A percentile compares a stretch with the other conserved stretches of the same genome.
phyloP scores from a whole-genome alignment of 2,113 vertebrate species.

The Cyanistes caeruleus region DNA sequence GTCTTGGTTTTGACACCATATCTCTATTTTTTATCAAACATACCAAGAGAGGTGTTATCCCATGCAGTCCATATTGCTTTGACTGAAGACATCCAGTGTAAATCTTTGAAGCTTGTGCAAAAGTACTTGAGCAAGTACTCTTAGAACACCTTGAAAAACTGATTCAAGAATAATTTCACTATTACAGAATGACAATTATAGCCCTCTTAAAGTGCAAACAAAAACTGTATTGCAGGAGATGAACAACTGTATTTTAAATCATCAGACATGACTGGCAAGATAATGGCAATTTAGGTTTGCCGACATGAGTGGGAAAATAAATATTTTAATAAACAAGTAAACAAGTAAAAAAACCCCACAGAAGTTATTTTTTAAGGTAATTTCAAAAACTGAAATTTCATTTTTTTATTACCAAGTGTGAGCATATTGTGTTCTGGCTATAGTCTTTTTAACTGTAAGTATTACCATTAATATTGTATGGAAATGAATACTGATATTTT shows the following conservation, averaged over 20 bases:
- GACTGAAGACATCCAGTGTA: neutral
- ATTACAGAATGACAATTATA: neutral
- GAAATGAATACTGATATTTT: neutral
- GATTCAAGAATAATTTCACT: neutral
- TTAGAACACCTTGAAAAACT: neutral
- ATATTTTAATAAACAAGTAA: neutral
- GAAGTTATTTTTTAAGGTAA: neutral
- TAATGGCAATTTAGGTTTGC: neutral
- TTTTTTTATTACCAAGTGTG: neutral
- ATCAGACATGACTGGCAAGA: neutral
- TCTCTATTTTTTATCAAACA: neutral
- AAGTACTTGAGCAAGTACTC: neutral
- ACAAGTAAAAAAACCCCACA: neutral
- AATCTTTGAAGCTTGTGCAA: neutral
- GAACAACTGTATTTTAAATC: neutral
- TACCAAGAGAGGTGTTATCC: neutral
- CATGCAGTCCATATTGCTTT: neutral
- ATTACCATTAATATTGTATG: neutral
- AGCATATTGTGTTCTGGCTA: neutral
- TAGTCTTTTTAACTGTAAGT: neutral
- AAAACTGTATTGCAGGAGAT: neutral
- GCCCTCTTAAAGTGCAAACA: neutral
- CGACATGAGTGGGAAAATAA: neutral
- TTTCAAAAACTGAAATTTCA: neutral
- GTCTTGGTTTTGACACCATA: neutral